Conservation (phyloP, 2,113 vertebrate species). For the Poicephalus gulielmi region DNA sequence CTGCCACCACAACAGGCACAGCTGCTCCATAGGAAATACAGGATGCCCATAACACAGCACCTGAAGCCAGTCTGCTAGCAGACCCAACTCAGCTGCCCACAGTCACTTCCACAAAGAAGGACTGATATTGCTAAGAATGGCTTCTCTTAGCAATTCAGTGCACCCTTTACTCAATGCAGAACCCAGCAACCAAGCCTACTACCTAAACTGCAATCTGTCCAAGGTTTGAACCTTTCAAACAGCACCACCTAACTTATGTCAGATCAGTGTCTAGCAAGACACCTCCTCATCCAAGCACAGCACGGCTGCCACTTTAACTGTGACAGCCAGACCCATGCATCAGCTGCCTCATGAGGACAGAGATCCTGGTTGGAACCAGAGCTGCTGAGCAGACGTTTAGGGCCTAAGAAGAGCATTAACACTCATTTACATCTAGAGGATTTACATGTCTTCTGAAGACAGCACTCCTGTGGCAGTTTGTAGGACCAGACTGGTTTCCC, state of each 20-base stretch:
- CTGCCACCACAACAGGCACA: not conserved
- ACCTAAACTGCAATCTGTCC: not conserved
- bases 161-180: not conserved
- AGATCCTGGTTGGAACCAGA: not conserved
- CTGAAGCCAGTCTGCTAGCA: not conserved
- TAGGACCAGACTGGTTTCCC: not conserved
- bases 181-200: not conserved
- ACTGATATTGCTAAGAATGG: not conserved
- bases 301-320: not conserved
- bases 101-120: not conserved
- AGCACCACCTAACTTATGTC: not conserved
- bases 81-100: not conserved
- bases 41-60: not conserved
- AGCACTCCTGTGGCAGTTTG: not conserved
- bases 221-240: not conserved
- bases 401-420: not conserved
- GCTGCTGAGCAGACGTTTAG: not conserved
- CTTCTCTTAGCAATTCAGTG: not conserved
- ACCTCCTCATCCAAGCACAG: not conserved
- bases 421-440: not conserved
- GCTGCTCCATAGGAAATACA: not conserved
- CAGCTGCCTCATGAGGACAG: not conserved
- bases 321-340: not conserved
- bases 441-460: not conserved
- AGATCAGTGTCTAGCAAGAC: not conserved